Conservation (phyloP, 2,113 vertebrate genomes). For the human region GRCh38 chr9:28591501-28592000, state of each 20-base stretch:
- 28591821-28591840: not conserved
- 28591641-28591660: not conserved
- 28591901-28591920: not conserved
- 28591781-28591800: not conserved
- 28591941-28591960: not conserved
- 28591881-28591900: not conserved
- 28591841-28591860: not conserved
- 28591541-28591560: not conserved
- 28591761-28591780: not conserved
- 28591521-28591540: not conserved
- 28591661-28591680: not conserved
- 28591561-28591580: not conserved
- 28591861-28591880: not conserved
- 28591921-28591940: not conserved
- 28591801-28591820: not conserved
- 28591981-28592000: not conserved
- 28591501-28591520: not conserved
- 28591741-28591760: not conserved
- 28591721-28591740: not conserved
- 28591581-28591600: not conserved
- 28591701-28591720: not conserved
- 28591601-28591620: not conserved
- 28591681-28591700: not conserved
- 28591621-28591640: not conserved
- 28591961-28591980: not conserved